Conservation (phyloP, 2,888 invertebrate species). For the Formica aserva region DNA sequence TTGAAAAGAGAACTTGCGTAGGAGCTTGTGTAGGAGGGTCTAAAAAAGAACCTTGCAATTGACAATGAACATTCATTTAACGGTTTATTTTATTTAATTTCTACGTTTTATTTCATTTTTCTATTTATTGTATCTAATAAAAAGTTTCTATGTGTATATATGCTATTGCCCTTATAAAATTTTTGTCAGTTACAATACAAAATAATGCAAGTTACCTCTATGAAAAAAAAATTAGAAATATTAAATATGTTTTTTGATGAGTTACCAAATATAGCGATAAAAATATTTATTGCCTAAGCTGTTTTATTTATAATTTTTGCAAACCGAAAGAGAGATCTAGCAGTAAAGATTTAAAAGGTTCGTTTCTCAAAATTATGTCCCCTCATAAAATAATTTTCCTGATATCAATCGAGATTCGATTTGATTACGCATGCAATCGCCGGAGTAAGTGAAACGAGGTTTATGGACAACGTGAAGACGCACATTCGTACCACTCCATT, state of each 20-base stretch:
- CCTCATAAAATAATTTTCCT: background rate
- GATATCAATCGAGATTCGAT: background rate
- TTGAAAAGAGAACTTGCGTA: background rate
- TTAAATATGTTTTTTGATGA: background rate
- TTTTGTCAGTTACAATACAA: background rate
- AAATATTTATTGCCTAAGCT: background rate
- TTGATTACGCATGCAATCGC: background rate
- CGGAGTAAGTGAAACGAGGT: slow-evolving; percentile 8
- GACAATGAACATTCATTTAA: background rate
- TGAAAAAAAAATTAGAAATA: background rate
- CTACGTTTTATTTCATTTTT: background rate
- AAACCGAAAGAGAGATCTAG: background rate
- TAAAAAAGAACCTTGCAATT: background rate
- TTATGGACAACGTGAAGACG: background rate
- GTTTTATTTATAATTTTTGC: background rate
- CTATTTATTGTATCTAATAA: background rate
- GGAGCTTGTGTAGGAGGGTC: background rate
- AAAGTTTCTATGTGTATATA: background rate
- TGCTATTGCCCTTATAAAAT: background rate
- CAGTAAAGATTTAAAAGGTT: background rate
- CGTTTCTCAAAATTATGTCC: background rate
- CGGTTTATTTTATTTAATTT: background rate
- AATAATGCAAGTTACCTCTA: background rate
- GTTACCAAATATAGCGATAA: background rate
- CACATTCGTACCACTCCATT: background rate